phyloP scores from a whole-genome alignment of 2,888 invertebrate species.

The Brenthis hecate region DNA sequence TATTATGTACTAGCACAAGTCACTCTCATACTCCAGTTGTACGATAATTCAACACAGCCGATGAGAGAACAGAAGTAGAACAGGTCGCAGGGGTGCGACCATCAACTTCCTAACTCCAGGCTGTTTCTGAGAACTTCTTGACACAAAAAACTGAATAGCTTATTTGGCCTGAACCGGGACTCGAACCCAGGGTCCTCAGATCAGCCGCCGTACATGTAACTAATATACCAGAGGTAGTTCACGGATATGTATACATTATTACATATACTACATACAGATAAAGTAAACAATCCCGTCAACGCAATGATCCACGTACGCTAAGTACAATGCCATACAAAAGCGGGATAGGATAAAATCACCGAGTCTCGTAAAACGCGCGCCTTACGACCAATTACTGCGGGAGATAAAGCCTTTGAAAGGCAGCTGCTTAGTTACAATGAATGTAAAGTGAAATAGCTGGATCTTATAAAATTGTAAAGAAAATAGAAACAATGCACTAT shows the following conservation, averaged over 20 bases:
- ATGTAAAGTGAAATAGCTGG: slow-evolving; percentile 34
- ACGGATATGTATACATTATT: neutral
- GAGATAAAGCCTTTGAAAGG: slow-evolving; percentile 67
- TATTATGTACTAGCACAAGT: too few species aligned
- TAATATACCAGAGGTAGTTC: too few species aligned
- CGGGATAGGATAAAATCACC: slow-evolving; percentile 50
- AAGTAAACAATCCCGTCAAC: slow-evolving; percentile 10
- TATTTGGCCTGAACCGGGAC: too few species aligned
- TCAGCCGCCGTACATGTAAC: too few species aligned
- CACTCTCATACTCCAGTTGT: too few species aligned
- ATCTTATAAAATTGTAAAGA: slow-evolving; percentile 18
- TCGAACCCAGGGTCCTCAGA: too few species aligned
- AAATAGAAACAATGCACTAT: neutral
- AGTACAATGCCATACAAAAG: slow-evolving; percentile 57
- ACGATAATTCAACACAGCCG: too few species aligned
- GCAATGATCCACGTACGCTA: slow-evolving; percentile 28
- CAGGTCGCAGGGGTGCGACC: too few species aligned
- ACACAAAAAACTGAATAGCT: too few species aligned
- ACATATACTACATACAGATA: neutral
- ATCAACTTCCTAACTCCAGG: too few species aligned
- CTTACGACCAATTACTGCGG: slow-evolving; percentile 70
- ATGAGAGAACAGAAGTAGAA: too few species aligned
- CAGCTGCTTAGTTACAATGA: slow-evolving; percentile 47
- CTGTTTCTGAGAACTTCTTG: too few species aligned
- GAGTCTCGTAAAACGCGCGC: slow-evolving; percentile 57